These are phyloP conservation scores for Peromyscus melanophrys DNA, from an alignment of 2,797 vertebrate species.

Conservation along the genomic window DNA sequence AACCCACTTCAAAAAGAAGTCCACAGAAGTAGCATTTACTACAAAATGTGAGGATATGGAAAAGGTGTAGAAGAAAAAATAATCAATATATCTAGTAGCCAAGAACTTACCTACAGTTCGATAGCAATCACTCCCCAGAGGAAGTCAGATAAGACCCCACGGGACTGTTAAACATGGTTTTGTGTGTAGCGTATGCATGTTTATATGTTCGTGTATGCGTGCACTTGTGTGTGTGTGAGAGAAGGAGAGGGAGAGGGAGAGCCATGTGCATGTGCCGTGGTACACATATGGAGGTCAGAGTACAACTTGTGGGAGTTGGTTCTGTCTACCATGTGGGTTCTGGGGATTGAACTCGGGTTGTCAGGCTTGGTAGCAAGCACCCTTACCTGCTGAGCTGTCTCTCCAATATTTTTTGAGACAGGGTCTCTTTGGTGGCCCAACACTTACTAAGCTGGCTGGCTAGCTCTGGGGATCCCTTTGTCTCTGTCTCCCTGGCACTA, in stretches of 20 bases:
- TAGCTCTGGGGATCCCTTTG: not conserved
- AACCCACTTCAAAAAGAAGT: not conserved
- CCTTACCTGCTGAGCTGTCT: not conserved
- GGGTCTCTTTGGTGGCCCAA: not conserved
- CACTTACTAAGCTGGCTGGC: not conserved
- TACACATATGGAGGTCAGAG: not conserved
- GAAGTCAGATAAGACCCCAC: not conserved
- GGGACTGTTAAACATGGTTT: slow-evolving; percentile 1
- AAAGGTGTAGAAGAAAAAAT: slow-evolving; percentile 16
- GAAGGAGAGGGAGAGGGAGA: too few relatives aligned
- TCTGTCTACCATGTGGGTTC: not conserved
- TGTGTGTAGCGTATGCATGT: not conserved
- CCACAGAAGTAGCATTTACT: not conserved
- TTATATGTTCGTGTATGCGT: not conserved
- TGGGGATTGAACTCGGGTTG: not conserved
- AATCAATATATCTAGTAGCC: not conserved
- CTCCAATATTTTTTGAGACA: not conserved
- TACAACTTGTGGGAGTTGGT: not conserved
- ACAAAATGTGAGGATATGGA: not conserved
- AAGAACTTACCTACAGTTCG: not conserved
- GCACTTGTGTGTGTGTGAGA: not conserved
- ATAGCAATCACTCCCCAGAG: not conserved
- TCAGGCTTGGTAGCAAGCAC: not conserved
- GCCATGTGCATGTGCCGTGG: not conserved
- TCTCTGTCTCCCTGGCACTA: not conserved